phyloP scores from a whole-genome alignment of 2,888 invertebrate species.

The Sarcophaga subvicina region DNA sequence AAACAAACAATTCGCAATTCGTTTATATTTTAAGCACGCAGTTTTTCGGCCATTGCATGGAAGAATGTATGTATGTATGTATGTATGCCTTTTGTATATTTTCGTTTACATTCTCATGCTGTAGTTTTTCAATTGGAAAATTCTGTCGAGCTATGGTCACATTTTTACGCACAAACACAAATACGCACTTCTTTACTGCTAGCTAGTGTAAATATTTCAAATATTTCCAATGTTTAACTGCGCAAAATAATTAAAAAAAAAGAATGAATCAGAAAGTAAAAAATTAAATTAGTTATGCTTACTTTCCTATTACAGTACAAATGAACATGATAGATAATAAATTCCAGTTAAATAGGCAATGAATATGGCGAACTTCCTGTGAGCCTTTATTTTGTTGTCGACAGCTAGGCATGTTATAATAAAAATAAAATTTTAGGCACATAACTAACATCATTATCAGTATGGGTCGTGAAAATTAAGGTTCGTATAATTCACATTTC shows the following conservation, averaged over 20 bases:
- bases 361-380: too few relatives aligned
- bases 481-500: too few relatives aligned
- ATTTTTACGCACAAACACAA: slow-evolving; percentile 2
- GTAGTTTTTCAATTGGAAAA: background rate
- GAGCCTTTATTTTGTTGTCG: too few relatives aligned
- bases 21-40: slow-evolving; percentile 4
- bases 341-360: too few relatives aligned
- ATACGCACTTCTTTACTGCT: slow-evolving; percentile 2
- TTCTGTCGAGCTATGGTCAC: background rate
- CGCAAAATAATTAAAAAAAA: slow-evolving; percentile 40
- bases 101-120: too few relatives aligned
- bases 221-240: slow-evolving; percentile 45
- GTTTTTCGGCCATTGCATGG: slow-evolving; percentile 30
- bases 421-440: too few relatives aligned
- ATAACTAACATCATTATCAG: too few relatives aligned
- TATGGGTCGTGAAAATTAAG: too few relatives aligned
- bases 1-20: too few relatives aligned
- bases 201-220: slow-evolving; percentile 26
- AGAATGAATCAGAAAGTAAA: background rate
- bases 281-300: slow-evolving; percentile 60
- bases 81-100: background rate
- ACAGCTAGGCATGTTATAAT: too few relatives aligned
- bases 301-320: slow-evolving; percentile 30
- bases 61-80: background rate
- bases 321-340: background rate